Evolutionary conservation across 2,113 vertebrate genomes (phyloP).

Genomic region (Pantherophis guttatus): DNA sequence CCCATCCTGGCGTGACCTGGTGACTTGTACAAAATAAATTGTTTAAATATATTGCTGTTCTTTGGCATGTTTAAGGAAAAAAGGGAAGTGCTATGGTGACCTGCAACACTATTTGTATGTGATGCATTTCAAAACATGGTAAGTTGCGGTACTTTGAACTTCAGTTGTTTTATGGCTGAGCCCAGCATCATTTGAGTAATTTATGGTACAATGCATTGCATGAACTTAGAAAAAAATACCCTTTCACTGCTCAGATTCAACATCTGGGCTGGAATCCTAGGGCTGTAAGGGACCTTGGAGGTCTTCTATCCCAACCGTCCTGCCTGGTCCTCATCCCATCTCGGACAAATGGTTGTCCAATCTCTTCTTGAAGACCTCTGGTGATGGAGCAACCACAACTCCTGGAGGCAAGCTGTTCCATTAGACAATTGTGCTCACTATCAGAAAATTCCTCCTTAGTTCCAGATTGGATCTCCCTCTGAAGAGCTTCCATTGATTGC

Average conservation of each 20-base stretch:
- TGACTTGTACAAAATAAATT: neutral
- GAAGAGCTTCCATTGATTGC: too few relatives aligned
- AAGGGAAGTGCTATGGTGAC: neutral
- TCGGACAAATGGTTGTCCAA: too few relatives aligned
- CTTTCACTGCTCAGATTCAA: neutral
- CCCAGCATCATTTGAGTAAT: neutral
- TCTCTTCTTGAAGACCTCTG: too few relatives aligned
- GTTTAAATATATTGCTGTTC: neutral
- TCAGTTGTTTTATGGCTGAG: neutral
- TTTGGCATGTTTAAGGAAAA: neutral
- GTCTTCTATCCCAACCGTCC: too few relatives aligned
- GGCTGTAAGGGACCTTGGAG: too few relatives aligned
- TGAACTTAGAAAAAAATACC: neutral
- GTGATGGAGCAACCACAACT: too few relatives aligned
- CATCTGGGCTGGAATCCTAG: too few relatives aligned
- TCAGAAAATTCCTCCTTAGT: too few relatives aligned
- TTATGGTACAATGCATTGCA: neutral
- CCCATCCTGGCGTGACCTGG: neutral
- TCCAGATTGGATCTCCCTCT: too few relatives aligned
- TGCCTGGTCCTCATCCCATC: too few relatives aligned
- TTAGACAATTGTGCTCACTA: too few relatives aligned
- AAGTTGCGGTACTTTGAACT: neutral
- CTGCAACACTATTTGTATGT: neutral
- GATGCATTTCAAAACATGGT: neutral
- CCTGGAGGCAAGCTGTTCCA: too few relatives aligned